Evolutionary conservation across 1,140 invertebrate genomes (phyloP).

Genomic region (Meloidogyne floridensis): DNA sequence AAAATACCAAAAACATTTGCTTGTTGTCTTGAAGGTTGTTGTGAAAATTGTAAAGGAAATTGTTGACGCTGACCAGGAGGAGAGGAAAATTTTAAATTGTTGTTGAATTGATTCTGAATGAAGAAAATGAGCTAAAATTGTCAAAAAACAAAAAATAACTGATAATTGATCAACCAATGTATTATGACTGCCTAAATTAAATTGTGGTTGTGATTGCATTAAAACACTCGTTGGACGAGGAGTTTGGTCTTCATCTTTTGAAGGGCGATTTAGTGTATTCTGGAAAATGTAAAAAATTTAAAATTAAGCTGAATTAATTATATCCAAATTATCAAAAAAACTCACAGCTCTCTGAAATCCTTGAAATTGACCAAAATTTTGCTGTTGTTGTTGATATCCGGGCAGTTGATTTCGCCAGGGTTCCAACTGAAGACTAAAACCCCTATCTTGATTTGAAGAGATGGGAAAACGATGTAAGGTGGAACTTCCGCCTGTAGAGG

Average conservation of each 20-base stretch:
- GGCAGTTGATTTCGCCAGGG: background rate
- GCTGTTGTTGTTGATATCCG: background rate
- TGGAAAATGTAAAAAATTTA: background rate
- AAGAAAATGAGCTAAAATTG: background rate
- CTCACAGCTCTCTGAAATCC: background rate
- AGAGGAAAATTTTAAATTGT: background rate
- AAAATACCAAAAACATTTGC: background rate
- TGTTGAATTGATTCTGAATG: background rate
- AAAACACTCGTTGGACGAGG: background rate
- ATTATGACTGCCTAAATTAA: background rate
- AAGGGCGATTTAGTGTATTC: background rate
- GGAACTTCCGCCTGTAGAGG: background rate
- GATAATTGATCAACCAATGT: constrained; percentile 2
- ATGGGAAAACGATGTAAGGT: background rate
- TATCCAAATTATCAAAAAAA: background rate
- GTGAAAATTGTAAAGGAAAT: background rate
- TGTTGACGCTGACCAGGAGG: background rate
- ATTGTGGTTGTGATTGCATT: background rate
- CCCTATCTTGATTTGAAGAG: background rate
- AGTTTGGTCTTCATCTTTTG: background rate
- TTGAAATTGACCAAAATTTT: background rate
- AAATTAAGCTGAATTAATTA: background rate
- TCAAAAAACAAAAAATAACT: background rate
- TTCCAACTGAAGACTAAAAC: background rate
- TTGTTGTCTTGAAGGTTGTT: background rate